phyloP scores from a whole-genome alignment of 2,888 invertebrate species.

The Leptodirus hochenwartii region DNA sequence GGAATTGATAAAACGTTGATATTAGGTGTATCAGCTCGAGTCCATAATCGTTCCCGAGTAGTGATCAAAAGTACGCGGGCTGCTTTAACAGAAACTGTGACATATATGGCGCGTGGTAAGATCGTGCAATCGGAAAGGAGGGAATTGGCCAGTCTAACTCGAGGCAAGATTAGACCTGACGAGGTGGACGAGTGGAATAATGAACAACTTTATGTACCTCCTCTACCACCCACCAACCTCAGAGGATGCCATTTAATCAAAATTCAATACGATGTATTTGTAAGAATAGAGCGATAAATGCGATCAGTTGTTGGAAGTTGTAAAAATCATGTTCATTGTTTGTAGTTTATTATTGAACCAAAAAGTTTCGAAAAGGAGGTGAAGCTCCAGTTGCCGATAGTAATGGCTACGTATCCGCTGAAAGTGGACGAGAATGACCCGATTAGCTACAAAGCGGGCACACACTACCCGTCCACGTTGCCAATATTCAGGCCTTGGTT shows the following conservation, averaged over 20 bases:
- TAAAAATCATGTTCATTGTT: conserved; percentile 10
- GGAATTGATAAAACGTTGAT: conserved; percentile 1
- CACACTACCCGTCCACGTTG: conserved; percentile 83
- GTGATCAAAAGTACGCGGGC: conserved; percentile 74
- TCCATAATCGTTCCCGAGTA: conserved; percentile 70
- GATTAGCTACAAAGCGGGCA: conserved; percentile 49
- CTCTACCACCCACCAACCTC: conserved; percentile 84
- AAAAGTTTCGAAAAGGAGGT: conserved; percentile 84
- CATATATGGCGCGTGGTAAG: conserved; percentile 73
- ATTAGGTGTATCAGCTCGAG: conserved; percentile 49
- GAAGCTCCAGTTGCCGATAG: conserved; percentile 77
- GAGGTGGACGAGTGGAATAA: conserved; percentile 72
- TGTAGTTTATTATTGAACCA: conserved; percentile 69
- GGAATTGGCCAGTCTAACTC: conserved; percentile 58
- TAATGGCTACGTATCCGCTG: conserved; percentile 83
- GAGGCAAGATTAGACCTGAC: conserved; percentile 67
- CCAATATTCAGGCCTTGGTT: conserved; percentile 85
- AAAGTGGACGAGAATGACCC: conserved; percentile 19
- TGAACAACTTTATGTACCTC: conserved; percentile 81
- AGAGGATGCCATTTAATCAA: conserved; percentile 86
- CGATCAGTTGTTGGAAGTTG: no score
- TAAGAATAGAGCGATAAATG: conserved; percentile 30
- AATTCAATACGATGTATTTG: conserved; percentile 84
- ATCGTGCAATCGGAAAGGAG: conserved; percentile 73
- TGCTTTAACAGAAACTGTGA: conserved; percentile 73